Conservation (phyloP, 2,888 invertebrate genomes). For the Stomorhina lunata region DNA sequence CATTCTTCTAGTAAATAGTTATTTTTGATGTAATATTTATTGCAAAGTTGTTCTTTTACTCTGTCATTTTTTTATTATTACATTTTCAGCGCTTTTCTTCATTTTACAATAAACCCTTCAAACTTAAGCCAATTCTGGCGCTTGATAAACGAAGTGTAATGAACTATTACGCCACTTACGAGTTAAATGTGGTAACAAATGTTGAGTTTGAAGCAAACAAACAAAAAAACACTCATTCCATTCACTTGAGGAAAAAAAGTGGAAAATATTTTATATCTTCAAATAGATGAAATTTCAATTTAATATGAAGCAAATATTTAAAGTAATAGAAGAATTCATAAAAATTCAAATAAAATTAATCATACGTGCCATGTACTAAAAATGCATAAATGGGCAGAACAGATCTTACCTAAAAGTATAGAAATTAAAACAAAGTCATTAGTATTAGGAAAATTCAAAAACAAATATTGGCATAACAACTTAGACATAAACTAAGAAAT, state of each 20-base stretch:
- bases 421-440: too few relatives aligned
- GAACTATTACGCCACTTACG: slow-evolving; percentile 30
- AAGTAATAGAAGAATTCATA: too few relatives aligned
- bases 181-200: slow-evolving; percentile 28
- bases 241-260: too few relatives aligned
- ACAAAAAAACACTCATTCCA: too few relatives aligned
- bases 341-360: too few relatives aligned
- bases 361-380: too few relatives aligned
- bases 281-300: too few relatives aligned
- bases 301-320: too few relatives aligned
- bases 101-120: slow-evolving; percentile 19
- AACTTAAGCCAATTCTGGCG: slow-evolving; percentile 23
- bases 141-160: slow-evolving; percentile 41
- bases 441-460: slow-evolving; percentile 3
- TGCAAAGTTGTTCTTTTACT: not conserved
- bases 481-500: not conserved
- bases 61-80: not conserved
- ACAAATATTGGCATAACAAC: not conserved
- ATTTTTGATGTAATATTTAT: not conserved
- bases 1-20: too few relatives aligned
- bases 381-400: too few relatives aligned
- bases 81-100: not conserved
- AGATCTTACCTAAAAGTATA: too few relatives aligned
- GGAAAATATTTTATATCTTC: too few relatives aligned
- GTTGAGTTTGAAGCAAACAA: not conserved